These are phyloP conservation scores for Tortrix viridana DNA, from an alignment of 2,888 invertebrate species.

Conservation along the genomic window DNA sequence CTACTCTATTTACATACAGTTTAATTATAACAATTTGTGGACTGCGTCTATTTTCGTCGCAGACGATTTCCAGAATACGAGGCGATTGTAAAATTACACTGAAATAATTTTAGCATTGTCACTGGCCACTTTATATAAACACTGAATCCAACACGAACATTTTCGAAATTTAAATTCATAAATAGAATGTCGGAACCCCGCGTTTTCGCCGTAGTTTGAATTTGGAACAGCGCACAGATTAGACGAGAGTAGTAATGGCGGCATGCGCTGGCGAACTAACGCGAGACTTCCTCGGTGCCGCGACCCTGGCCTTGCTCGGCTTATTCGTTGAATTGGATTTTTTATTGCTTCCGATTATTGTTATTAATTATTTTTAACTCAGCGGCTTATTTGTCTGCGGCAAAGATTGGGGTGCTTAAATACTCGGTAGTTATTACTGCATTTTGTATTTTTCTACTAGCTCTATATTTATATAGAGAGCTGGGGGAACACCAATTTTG, in stretches of 20 bases:
- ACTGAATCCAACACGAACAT: background rate
- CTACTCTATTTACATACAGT: slow-evolving; percentile 38
- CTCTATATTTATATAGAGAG: too few species aligned
- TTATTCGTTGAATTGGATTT: slow-evolving; percentile 36
- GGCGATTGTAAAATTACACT: slow-evolving; percentile 26
- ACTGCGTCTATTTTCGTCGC: slow-evolving; percentile 31
- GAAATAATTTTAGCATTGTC: slow-evolving; percentile 5
- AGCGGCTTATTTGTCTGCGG: background rate
- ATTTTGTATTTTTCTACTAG: too few species aligned
- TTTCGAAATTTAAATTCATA: slow-evolving; percentile 6
- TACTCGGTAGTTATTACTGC: too few species aligned
- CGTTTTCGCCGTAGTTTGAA: slow-evolving; percentile 19
- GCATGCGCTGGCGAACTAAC: slow-evolving; percentile 28
- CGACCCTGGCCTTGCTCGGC: slow-evolving; percentile 35
- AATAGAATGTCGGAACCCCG: slow-evolving; percentile 8
- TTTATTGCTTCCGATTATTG: slow-evolving; percentile 36
- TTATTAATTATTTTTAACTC: slow-evolving; percentile 32
- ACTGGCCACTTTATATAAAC: slow-evolving; percentile 9
- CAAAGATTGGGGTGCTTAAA: background rate
- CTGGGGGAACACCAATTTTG: too few species aligned
- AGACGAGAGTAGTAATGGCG: slow-evolving; percentile 20
- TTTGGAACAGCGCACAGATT: slow-evolving; percentile 28
- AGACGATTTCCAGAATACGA: slow-evolving; percentile 33
- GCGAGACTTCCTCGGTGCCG: slow-evolving; percentile 28
- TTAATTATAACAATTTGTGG: slow-evolving; percentile 39